These are phyloP conservation scores for Macheiramphus alcinus DNA, from an alignment of 2,113 vertebrate species.

Conservation along the genomic window DNA sequence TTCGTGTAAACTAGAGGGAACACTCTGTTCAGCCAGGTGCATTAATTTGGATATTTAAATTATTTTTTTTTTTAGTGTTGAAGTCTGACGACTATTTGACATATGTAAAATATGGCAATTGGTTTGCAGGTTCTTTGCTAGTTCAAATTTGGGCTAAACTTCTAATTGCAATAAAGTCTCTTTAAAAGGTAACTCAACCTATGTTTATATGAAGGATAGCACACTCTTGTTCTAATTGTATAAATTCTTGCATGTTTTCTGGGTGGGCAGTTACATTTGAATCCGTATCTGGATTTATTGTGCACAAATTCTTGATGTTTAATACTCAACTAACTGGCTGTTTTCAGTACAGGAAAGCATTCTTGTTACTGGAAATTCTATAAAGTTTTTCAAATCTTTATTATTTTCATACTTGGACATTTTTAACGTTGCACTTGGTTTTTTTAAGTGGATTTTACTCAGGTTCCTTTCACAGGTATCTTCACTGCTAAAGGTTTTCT, in stretches of 20 bases:
- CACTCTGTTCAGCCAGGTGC: not conserved
- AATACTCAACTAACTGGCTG: not conserved
- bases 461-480: not conserved
- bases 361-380: not conserved
- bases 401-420: not conserved
- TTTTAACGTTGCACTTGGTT: fast-evolving
- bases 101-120: not conserved
- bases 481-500: not conserved
- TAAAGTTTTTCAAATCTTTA: not conserved
- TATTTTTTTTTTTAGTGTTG: not conserved
- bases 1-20: not conserved
- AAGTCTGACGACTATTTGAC: not conserved
- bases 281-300: not conserved
- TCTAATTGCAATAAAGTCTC: not conserved
- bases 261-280: not conserved
- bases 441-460: not conserved
- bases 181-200: not conserved
- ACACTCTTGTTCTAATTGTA: not conserved
- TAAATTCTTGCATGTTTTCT: not conserved
- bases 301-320: not conserved
- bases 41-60: not conserved
- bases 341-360: not conserved
- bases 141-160: not conserved
- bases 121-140: not conserved
- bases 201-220: not conserved